Evolutionary conservation across 2,888 invertebrate genomes (phyloP).

Genomic region (Parapristionchus giblindavisi): DNA sequence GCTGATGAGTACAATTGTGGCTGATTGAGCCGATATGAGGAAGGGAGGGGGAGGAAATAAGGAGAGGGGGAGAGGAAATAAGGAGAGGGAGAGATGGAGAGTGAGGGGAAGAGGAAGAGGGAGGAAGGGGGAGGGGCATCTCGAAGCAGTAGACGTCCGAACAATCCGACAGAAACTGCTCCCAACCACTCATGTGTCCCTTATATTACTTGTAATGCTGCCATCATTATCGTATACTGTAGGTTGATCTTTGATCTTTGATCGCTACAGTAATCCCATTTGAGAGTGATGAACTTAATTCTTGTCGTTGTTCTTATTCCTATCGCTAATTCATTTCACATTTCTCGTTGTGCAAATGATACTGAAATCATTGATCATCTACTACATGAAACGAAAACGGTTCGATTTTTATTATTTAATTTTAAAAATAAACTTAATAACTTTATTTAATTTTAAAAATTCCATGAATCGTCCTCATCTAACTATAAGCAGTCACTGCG

Average conservation of each 20-base stretch:
- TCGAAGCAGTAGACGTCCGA: background rate
- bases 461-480: too few relatives aligned
- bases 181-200: background rate
- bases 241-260: background rate
- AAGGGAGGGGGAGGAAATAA: slow-evolving; percentile 15
- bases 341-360: slow-evolving; percentile 64
- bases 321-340: slow-evolving; percentile 8
- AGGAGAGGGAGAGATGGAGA: slow-evolving; percentile 26
- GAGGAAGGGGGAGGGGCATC: slow-evolving; percentile 16
- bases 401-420: background rate
- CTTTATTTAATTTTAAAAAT: background rate
- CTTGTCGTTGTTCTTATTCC: slow-evolving; percentile 12
- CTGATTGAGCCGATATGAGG: slow-evolving; percentile 7
- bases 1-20: slow-evolving; percentile 5
- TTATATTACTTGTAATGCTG: slow-evolving; percentile 21
- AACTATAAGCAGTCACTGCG: too few relatives aligned
- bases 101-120: slow-evolving; percentile 26
- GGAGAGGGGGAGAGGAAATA: background rate
- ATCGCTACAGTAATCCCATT: background rate
- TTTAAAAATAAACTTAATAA: background rate
- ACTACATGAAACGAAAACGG: slow-evolving; percentile 40
- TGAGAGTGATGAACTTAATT: background rate
- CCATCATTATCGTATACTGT: slow-evolving; percentile 12
- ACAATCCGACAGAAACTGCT: slow-evolving; percentile 8
- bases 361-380: slow-evolving; percentile 68